These are phyloP conservation scores for Anhinga rufa DNA, from an alignment of 2,113 vertebrate species.

Conservation along the genomic window DNA sequence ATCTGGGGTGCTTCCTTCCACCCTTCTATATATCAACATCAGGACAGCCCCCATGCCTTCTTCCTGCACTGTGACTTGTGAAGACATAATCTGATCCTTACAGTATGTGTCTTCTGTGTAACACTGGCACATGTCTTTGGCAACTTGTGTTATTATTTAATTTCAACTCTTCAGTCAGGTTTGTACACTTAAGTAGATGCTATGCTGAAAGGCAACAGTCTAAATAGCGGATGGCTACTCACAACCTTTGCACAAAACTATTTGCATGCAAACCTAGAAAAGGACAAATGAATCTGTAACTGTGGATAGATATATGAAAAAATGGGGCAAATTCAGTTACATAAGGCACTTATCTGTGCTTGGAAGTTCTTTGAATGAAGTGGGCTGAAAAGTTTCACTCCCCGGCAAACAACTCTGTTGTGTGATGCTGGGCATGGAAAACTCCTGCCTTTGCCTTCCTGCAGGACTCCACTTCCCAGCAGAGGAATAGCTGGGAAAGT, in stretches of 20 bases:
- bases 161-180: background rate
- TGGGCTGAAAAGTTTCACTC: background rate
- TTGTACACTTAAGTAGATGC: background rate
- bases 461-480: background rate
- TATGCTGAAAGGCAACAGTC: background rate
- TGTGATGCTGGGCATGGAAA: background rate
- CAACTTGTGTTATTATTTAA: background rate
- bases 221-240: background rate
- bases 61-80: background rate
- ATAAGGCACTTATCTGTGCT: background rate
- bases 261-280: background rate
- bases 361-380: background rate
- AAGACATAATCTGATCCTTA: background rate
- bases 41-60: rapidly evolving
- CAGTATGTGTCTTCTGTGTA: background rate
- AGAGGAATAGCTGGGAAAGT: background rate
- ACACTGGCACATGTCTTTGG: background rate
- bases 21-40: background rate
- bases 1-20: background rate
- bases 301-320: background rate
- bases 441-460: background rate
- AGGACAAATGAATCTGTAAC: background rate
- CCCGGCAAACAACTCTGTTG: background rate
- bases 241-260: background rate
- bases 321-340: background rate